Percentiles rank a stretch among this genome's conserved stretches.
These are phyloP conservation scores for Ditula angustiorana DNA, from an alignment of 2,888 invertebrate species.

Conservation along the genomic window DNA sequence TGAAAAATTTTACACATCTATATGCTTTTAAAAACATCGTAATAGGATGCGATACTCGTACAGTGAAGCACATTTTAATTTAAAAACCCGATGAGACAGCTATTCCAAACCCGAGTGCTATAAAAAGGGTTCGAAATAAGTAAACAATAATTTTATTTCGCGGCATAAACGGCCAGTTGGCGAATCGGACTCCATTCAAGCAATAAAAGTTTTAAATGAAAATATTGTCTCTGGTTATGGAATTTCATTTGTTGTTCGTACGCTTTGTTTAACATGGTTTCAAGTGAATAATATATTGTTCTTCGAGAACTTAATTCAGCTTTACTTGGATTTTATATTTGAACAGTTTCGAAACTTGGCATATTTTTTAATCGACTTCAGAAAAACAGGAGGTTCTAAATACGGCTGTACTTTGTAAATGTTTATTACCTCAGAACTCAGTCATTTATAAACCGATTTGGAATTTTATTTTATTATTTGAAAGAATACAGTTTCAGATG, in stretches of 20 bases:
- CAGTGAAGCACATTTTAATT: constrained; percentile 11
- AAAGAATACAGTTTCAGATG: too few relatives aligned
- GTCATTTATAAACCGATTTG: too few relatives aligned
- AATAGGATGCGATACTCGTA: neutral
- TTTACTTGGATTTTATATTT: too few relatives aligned
- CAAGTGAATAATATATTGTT: too few relatives aligned
- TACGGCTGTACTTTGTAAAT: too few relatives aligned
- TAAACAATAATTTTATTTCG: constrained; percentile 22
- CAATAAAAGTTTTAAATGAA: constrained; percentile 4
- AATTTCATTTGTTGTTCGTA: neutral
- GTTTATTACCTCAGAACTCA: too few relatives aligned
- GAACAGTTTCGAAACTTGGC: too few relatives aligned
- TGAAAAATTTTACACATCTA: neutral
- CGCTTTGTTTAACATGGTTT: neutral
- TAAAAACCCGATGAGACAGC: neutral
- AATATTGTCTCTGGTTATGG: neutral
- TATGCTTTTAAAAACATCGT: neutral
- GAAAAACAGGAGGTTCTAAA: too few relatives aligned
- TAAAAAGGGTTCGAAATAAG: constrained; percentile 4
- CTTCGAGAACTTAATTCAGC: too few relatives aligned
- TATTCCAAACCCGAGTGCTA: neutral
- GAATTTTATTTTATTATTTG: too few relatives aligned
- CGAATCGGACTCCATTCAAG: neutral
- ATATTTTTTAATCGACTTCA: too few relatives aligned
- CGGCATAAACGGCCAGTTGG: neutral